Percentiles rank a stretch among this genome's conserved stretches.
Conservation (phyloP, 2,797 vertebrate species). For the Knipowitschia caucasica region DNA sequence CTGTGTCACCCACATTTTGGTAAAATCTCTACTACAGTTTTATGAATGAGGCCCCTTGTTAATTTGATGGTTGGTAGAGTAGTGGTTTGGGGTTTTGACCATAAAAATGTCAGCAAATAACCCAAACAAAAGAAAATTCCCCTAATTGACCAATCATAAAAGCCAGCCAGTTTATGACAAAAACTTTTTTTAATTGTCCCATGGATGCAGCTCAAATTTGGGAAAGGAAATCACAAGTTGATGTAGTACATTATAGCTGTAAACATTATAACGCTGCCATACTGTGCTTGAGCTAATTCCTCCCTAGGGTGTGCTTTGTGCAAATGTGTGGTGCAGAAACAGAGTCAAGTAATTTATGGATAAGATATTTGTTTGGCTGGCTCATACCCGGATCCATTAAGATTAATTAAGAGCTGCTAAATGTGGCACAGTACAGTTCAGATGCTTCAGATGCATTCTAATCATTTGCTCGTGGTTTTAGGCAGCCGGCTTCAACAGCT, state of each 20-base stretch:
- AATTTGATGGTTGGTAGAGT: too few relatives aligned
- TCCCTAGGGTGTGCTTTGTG: conserved; percentile 48
- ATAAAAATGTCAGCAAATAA: too few relatives aligned
- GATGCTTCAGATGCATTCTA: conserved; percentile 65
- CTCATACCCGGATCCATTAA: conserved; percentile 75
- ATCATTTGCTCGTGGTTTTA: conserved; percentile 63
- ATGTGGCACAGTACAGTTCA: conserved; percentile 58
- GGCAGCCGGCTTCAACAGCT: conserved; percentile 52
- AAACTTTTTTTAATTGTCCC: not conserved
- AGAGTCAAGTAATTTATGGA: conserved; percentile 66
- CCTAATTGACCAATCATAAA: not conserved
- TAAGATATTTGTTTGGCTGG: conserved; percentile 65
- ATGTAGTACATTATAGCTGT: not conserved
- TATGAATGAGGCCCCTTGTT: too few relatives aligned
- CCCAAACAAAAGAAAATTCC: too few relatives aligned
- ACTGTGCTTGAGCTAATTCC: conserved; percentile 36
- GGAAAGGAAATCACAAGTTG: conserved; percentile 20
- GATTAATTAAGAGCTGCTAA: conserved; percentile 73
- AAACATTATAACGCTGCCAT: conserved; percentile 31
- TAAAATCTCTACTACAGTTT: too few relatives aligned
- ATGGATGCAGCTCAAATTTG: conserved; percentile 38
- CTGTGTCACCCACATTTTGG: too few relatives aligned
- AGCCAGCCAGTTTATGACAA: not conserved
- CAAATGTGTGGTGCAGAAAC: conserved; percentile 35
- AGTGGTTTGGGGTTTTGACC: too few relatives aligned